Percentiles rank a stretch among this genome's conserved stretches.
These are phyloP conservation scores for Lithophane ornitopus DNA, from an alignment of 2,888 invertebrate genomes.

Conservation along the genomic window DNA sequence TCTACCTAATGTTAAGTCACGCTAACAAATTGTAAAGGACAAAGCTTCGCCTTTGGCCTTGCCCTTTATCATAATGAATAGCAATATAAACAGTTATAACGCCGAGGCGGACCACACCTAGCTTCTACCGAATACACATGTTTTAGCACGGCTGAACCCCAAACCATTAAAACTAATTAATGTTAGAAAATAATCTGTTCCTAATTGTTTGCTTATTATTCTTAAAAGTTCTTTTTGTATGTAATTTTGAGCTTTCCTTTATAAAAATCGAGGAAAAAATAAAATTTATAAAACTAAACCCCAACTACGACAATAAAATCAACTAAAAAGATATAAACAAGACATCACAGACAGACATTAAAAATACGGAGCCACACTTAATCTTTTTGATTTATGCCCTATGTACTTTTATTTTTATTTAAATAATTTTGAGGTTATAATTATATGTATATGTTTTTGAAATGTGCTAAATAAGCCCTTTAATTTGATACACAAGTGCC, in stretches of 20 bases:
- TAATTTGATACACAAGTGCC: too few species aligned
- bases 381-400: too few species aligned
- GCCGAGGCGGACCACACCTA: neutral
- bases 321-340: too few species aligned
- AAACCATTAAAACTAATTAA: neutral
- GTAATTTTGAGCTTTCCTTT: neutral
- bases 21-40: slow-evolving; percentile 11
- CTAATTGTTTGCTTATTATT: neutral
- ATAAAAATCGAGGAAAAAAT: too few species aligned
- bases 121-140: neutral
- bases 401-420: too few species aligned
- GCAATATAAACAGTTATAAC: neutral
- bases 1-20: neutral
- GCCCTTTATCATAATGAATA: slow-evolving; percentile 15
- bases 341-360: too few species aligned
- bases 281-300: too few species aligned
- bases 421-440: too few species aligned
- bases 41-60: slow-evolving; percentile 34
- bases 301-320: too few species aligned
- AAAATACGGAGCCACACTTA: too few species aligned
- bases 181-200: neutral
- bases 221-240: neutral
- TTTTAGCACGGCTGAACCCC: neutral
- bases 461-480: too few species aligned
- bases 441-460: too few species aligned